A percentile compares a stretch with the other conserved stretches of the same genome.
Conservation (phyloP, 2,797 vertebrate genomes). For the Hyperoplus lanceolatus region DNA sequence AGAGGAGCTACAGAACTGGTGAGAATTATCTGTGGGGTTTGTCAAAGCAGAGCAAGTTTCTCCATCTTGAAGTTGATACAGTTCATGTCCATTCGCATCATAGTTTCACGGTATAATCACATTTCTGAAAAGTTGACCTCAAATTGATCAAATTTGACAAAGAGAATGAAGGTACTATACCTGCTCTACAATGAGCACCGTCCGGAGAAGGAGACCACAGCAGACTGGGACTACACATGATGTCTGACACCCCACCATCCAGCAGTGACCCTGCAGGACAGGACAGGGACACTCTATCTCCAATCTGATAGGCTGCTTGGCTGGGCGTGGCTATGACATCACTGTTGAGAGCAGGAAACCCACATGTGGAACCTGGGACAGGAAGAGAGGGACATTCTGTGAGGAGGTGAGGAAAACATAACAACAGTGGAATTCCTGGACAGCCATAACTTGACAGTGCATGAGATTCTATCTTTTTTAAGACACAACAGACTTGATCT, state of each 20-base stretch:
- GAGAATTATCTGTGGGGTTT: background rate
- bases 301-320: conserved; percentile 86
- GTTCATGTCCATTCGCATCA: background rate
- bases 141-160: background rate
- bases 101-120: background rate
- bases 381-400: background rate
- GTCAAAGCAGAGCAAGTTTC: background rate
- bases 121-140: background rate
- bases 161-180: conserved; percentile 63
- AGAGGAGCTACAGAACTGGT: background rate
- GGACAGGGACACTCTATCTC: conserved; percentile 88
- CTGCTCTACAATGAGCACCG: conserved; percentile 79
- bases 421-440: conserved; percentile 8
- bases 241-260: conserved; percentile 74
- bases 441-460: background rate
- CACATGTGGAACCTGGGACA: conserved; percentile 85
- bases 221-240: conserved; percentile 90
- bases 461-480: background rate
- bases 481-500: no score
- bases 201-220: conserved; percentile 90
- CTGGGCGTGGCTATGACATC: conserved; percentile 80
- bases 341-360: conserved; percentile 75
- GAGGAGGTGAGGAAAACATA: background rate
- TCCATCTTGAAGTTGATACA: background rate
- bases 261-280: conserved; percentile 81